Evolutionary conservation across 2,888 invertebrate genomes (phyloP).

Genomic region (Dermolepida albohirtum): DNA sequence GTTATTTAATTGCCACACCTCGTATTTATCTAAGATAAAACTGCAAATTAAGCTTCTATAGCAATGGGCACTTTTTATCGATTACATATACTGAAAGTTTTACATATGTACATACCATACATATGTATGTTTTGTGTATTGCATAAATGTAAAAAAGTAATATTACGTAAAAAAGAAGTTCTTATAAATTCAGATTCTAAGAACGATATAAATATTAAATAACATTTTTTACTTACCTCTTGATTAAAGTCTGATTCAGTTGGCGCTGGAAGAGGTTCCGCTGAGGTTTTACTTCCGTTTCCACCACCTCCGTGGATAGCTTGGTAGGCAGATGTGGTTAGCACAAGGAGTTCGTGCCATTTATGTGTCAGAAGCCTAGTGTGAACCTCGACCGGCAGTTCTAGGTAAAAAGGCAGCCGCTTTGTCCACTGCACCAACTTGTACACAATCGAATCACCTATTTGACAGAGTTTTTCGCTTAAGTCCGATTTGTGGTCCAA

Average conservation of each 20-base stretch:
- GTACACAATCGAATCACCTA: conserved; percentile 98
- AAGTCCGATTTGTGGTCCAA: conserved; percentile 92
- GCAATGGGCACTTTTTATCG: too few species aligned
- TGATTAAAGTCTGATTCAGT: conserved; percentile 85
- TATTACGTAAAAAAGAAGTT: too few species aligned
- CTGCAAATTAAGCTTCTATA: too few species aligned
- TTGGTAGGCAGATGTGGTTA: conserved; percentile 94
- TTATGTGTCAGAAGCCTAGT: conserved; percentile 96
- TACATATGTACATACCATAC: too few species aligned
- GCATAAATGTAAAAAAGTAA: too few species aligned
- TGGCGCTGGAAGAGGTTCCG: conserved; percentile 60
- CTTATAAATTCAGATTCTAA: too few species aligned
- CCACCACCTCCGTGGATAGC: conserved; percentile 76
- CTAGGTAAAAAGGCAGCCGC: conserved; percentile 95
- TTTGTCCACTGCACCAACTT: conserved; percentile 99
- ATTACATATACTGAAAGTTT: too few species aligned
- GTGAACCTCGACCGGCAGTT: conserved; percentile 95
- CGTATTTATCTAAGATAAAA: too few species aligned
- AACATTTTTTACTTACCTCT: conserved; percentile 72
- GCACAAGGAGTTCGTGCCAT: conserved; percentile 96
- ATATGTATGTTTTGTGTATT: too few species aligned
- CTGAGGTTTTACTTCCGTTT: conserved; percentile 45
- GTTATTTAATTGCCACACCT: too few species aligned
- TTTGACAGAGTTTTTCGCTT: conserved; percentile 92
- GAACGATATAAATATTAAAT: too few species aligned